phyloP scores from a whole-genome alignment of 2,113 vertebrate species.

The Rattus rattus region DNA sequence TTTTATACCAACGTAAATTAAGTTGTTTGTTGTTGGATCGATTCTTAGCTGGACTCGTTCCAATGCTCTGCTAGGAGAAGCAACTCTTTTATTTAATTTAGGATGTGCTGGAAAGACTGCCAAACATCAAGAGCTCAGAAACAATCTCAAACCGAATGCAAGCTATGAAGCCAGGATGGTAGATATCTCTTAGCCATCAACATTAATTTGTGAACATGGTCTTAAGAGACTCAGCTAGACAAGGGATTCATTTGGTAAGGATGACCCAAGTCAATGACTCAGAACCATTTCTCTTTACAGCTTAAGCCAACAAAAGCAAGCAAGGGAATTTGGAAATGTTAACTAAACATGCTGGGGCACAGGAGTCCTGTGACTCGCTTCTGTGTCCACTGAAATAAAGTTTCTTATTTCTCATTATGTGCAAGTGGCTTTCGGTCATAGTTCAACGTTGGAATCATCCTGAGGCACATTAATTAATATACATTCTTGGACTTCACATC shows the following conservation, averaged over 20 bases:
- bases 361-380: neutral
- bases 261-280: neutral
- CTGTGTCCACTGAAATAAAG: neutral
- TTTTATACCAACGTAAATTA: constrained; percentile 67
- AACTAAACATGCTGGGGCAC: neutral
- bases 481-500: neutral
- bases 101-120: constrained; percentile 51
- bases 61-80: constrained; percentile 47
- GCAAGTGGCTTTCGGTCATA: neutral
- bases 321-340: neutral
- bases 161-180: neutral
- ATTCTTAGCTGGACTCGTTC: constrained; percentile 61
- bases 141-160: constrained; percentile 32
- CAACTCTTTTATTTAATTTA: constrained; percentile 64
- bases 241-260: neutral
- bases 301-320: neutral
- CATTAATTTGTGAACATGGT: constrained; percentile 14
- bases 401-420: neutral
- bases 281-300: neutral
- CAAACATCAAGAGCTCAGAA: constrained; percentile 55
- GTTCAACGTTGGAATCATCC: neutral
- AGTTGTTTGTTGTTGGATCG: constrained; percentile 65
- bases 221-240: neutral
- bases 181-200: constrained; percentile 1
- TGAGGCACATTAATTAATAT: neutral